phyloP scores from a whole-genome alignment of 2,888 invertebrate genomes.

The Cylindroiulus punctatus region DNA sequence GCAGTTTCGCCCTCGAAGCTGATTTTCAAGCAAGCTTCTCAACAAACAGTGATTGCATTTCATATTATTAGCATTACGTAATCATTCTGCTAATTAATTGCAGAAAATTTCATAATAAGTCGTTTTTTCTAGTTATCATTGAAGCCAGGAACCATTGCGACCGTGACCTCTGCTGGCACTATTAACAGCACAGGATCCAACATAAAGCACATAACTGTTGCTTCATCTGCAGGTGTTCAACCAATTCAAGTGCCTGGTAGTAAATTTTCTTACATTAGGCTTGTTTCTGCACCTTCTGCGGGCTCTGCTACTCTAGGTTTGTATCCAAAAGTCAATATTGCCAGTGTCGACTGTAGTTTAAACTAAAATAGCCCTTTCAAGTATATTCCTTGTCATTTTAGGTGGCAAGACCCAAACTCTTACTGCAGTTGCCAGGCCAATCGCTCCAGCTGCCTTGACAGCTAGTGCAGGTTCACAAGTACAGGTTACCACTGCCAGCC shows the following conservation, averaged over 20 bases:
- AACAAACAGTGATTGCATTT: neutral
- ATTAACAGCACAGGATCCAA: slow-evolving; percentile 52
- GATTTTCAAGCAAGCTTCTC: slow-evolving; percentile 62
- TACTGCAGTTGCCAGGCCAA: slow-evolving; percentile 54
- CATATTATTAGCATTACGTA: too few species aligned
- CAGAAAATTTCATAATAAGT: neutral
- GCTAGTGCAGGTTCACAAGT: slow-evolving; percentile 56
- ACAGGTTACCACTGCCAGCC: slow-evolving; percentile 55
- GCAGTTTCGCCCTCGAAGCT: slow-evolving; percentile 65
- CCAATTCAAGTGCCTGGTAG: slow-evolving; percentile 65
- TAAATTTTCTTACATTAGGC: slow-evolving; percentile 66
- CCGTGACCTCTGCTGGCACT: slow-evolving; percentile 53
- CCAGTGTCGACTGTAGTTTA: neutral
- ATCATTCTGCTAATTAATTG: neutral
- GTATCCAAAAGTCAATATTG: neutral
- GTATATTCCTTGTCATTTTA: neutral
- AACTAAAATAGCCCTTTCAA: neutral
- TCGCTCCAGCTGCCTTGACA: slow-evolving; percentile 59
- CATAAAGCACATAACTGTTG: slow-evolving; percentile 57
- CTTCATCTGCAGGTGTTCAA: slow-evolving; percentile 57
- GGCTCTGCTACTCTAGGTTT: slow-evolving; percentile 51
- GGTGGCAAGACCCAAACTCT: slow-evolving; percentile 28
- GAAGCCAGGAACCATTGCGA: slow-evolving; percentile 35
- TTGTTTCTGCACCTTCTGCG: slow-evolving; percentile 63
- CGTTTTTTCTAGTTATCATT: slow-evolving; percentile 51